These are phyloP conservation scores for Archips xylosteana DNA, from an alignment of 2,888 invertebrate species.

Conservation along the genomic window DNA sequence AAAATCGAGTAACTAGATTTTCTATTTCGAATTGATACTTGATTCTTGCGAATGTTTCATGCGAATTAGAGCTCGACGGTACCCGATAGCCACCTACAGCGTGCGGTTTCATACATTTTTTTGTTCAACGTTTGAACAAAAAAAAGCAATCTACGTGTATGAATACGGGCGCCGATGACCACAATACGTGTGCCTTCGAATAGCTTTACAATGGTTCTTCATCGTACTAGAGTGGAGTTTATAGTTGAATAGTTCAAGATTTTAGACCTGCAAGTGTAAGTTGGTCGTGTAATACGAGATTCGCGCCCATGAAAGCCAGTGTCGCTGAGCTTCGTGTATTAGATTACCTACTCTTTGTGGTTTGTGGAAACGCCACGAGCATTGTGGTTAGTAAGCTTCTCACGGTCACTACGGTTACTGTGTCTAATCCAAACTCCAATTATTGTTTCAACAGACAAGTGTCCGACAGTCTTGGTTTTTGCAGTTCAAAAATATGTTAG, in stretches of 20 bases:
- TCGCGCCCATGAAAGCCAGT: constrained; percentile 80
- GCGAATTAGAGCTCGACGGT: constrained; percentile 62
- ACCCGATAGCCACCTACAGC: constrained; percentile 73
- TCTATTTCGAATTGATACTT: constrained; percentile 55
- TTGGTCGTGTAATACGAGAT: constrained; percentile 76
- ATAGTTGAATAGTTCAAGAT: constrained; percentile 51
- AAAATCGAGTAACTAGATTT: constrained; percentile 49
- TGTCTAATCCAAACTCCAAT: constrained; percentile 59
- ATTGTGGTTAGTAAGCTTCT: constrained; percentile 79
- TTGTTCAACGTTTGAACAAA: constrained; percentile 75
- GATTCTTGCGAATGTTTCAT: constrained; percentile 63
- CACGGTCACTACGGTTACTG: constrained; percentile 66
- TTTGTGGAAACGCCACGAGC: constrained; percentile 78
- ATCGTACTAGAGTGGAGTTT: constrained; percentile 46
- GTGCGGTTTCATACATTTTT: constrained; percentile 57
- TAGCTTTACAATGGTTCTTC: constrained; percentile 53
- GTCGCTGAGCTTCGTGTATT: constrained; percentile 84
- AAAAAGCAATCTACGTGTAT: constrained; percentile 78
- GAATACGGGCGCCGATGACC: constrained; percentile 60
- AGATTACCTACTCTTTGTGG: constrained; percentile 82
- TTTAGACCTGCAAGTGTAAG: constrained; percentile 47
- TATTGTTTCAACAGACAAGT: constrained; percentile 59
- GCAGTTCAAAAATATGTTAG: neutral
- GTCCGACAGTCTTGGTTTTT: constrained; percentile 40
- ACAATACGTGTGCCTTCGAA: constrained; percentile 53